phyloP scores from a whole-genome alignment of 2,888 invertebrate genomes.

The Dugesia japonica region DNA sequence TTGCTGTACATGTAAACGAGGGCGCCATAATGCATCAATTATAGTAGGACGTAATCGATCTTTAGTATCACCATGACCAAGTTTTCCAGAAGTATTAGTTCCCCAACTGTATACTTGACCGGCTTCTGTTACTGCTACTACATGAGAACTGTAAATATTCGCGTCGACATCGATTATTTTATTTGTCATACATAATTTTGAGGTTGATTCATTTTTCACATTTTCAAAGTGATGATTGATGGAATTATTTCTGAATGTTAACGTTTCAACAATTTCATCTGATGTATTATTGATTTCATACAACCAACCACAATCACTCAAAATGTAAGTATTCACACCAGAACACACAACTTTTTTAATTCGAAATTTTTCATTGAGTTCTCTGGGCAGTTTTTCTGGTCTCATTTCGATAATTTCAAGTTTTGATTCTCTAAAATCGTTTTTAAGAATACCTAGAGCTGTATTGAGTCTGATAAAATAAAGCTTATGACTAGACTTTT shows the following conservation, averaged over 20 bases:
- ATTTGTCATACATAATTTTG: neutral
- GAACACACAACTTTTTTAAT: neutral
- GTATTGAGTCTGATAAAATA: neutral
- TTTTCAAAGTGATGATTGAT: neutral
- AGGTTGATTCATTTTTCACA: neutral
- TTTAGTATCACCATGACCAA: constrained; percentile 21
- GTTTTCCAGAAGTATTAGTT: neutral
- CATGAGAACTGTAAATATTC: neutral
- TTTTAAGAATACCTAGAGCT: neutral
- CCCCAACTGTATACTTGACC: constrained; percentile 22
- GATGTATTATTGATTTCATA: neutral
- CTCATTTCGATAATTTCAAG: neutral
- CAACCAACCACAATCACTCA: neutral
- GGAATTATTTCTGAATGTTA: neutral
- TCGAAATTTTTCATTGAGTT: neutral
- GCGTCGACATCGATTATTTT: neutral
- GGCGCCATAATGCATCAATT: neutral
- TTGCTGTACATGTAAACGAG: neutral
- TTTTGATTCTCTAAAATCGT: neutral
- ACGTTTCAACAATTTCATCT: neutral
- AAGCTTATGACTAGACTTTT: neutral
- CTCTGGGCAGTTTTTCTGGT: neutral
- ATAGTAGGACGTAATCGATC: neutral
- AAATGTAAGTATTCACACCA: neutral
- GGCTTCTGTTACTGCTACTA: constrained; percentile 16